Conservation (phyloP, 2,797 vertebrate genomes). For the Hyperoplus lanceolatus region DNA sequence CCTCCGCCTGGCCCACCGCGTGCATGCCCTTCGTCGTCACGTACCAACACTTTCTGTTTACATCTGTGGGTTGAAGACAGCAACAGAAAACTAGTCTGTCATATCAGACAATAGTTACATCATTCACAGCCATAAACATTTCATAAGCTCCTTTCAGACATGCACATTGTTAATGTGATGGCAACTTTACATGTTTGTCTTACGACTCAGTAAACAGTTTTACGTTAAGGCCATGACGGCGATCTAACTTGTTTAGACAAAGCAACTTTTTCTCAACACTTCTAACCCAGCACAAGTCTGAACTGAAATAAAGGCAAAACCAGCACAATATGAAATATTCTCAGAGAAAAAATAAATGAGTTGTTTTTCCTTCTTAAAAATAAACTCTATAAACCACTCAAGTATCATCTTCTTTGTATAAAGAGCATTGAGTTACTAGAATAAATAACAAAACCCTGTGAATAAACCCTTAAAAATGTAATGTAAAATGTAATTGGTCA, state of each 20-base stretch:
- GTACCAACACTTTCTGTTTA: conserved; percentile 99
- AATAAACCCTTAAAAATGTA: not conserved
- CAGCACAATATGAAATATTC: not conserved
- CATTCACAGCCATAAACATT: not conserved
- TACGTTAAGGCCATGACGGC: not conserved
- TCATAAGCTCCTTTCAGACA: not conserved
- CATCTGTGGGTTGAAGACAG: conserved; percentile 84
- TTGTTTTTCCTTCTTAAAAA: not conserved
- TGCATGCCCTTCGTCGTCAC: conserved; percentile 99
- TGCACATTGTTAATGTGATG: not conserved
- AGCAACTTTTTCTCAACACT: not conserved
- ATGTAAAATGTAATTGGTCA: too few species aligned
- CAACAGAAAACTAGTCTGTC: not conserved
- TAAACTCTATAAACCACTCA: not conserved
- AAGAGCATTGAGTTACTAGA: not conserved
- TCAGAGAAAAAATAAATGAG: not conserved
- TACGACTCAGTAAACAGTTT: not conserved
- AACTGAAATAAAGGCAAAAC: not conserved
- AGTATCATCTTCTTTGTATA: not conserved
- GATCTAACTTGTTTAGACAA: not conserved
- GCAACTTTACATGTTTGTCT: not conserved
- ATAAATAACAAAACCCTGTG: not conserved
- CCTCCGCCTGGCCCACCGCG: conserved; percentile 95
- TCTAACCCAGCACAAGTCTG: not conserved
- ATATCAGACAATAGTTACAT: not conserved